Evolutionary conservation across 2,888 invertebrate genomes (phyloP), one percentile per base, ranked within the genome.

Genomic region (Orchestes rusci): DNA sequence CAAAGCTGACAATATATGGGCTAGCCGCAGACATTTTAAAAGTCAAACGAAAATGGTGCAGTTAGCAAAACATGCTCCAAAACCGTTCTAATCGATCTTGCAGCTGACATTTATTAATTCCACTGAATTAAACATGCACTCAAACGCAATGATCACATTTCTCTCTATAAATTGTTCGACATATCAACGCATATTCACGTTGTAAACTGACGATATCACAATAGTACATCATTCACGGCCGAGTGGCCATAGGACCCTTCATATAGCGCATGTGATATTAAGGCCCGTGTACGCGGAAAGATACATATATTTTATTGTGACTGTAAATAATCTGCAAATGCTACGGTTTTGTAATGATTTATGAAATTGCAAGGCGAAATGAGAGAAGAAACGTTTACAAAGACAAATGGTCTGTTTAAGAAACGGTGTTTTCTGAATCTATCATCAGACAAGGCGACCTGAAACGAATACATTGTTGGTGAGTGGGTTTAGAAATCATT

Each of bases 341-440:
- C 35, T 48, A 43, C 48, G 48, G 35, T 48, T 44, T 44, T 31
- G 37, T 20, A 48, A 48, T 48, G 48, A 48, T 48, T 48, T 48
- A 48, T 48, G 48, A 39, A 48, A 48, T 48, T 40, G 40, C 40
- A 18, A 19, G 40, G 44, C 29, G 39, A 44, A 48, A 48, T 44
- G 32, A 44, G 48, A 48, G 48, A 48, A 48, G 48, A 48, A 44
- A 48, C 40, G 48, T 48, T 44, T 48, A 47, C 48, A 43, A 44
- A 44, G 48, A 48, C 48, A 48, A 48, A 48, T 48, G 48, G 48
- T 23, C 37, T 20, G 41, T 35, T 41, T 47, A 34, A 32, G 37
- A 47, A 42, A 42, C 46, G 42, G 42, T 34, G 29, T 38, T 42
- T 39, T 47, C 35, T 27, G 46, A 38, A 42, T 47, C 45, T 41